phyloP scores from a whole-genome alignment of 2,113 vertebrate genomes.

The Podarcis muralis region DNA sequence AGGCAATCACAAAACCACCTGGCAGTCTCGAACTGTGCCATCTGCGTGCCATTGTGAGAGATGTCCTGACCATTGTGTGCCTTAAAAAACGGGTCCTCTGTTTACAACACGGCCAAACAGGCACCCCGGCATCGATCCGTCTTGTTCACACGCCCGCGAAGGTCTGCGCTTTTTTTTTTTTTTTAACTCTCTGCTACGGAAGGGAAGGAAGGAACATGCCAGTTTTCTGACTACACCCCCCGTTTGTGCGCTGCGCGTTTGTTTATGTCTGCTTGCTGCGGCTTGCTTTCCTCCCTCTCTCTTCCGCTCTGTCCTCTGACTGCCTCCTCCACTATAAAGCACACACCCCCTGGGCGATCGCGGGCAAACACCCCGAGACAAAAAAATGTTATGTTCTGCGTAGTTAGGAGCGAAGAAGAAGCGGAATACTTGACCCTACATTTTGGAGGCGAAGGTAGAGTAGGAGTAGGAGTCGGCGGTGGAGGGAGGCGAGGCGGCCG shows the following conservation, averaged over 20 bases:
- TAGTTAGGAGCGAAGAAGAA: constrained; percentile 17
- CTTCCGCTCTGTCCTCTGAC: constrained; percentile 53
- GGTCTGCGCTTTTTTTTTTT: neutral
- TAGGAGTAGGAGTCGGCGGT: neutral
- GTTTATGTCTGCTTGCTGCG: neutral
- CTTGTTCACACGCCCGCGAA: neutral
- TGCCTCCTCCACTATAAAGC: constrained; percentile 58
- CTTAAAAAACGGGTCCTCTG: constrained; percentile 43
- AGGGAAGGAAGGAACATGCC: neutral
- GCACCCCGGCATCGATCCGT: neutral
- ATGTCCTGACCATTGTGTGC: constrained; percentile 37
- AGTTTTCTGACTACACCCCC: neutral
- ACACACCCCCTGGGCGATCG: constrained; percentile 48
- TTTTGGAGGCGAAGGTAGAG: constrained; percentile 80
- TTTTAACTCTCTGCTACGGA: neutral
- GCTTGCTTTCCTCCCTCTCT: constrained; percentile 42
- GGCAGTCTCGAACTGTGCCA: constrained; percentile 1
- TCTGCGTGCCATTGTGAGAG: neutral
- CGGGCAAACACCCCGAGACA: neutral
- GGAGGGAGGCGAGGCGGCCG: constrained; percentile 46
- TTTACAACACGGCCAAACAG: neutral
- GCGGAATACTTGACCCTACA: constrained; percentile 95
- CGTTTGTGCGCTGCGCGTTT: neutral
- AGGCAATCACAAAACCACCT: constrained; percentile 9
- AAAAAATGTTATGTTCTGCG: neutral